These are phyloP conservation scores for Alexandromys oeconomus DNA, from an alignment of 2,797 vertebrate genomes.

Conservation along the genomic window DNA sequence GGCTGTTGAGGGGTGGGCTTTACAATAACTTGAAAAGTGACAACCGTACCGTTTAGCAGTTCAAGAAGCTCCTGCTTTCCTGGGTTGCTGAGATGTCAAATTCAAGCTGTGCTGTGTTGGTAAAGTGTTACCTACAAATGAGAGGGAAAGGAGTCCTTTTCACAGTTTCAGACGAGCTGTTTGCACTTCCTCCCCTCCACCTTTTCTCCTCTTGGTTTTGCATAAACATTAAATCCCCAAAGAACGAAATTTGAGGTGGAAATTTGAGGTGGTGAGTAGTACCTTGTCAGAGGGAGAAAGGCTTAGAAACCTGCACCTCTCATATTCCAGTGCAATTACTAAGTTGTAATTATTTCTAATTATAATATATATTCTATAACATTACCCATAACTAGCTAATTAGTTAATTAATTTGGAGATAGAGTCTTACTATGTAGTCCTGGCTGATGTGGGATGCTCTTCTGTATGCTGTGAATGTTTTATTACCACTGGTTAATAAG, in stretches of 20 bases:
- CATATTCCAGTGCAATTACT: neutral
- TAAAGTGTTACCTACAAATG: slow-evolving; percentile 49
- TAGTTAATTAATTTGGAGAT: neutral
- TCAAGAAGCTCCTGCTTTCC: slow-evolving; percentile 41
- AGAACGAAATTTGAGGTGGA: neutral
- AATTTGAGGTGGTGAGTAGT: neutral
- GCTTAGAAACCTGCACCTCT: neutral
- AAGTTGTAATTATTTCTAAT: neutral
- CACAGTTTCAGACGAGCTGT: slow-evolving; percentile 9
- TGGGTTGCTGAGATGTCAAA: slow-evolving; percentile 48
- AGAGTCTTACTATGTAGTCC: neutral
- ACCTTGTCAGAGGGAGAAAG: neutral
- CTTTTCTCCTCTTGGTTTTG: slow-evolving; percentile 40
- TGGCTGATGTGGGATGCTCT: neutral
- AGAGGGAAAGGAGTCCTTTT: neutral
- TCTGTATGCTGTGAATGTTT: too few species aligned
- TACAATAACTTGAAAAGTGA: slow-evolving; percentile 30
- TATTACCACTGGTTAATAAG: too few species aligned
- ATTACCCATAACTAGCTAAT: neutral
- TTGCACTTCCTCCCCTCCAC: neutral
- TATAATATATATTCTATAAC: neutral
- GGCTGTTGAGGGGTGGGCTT: neutral
- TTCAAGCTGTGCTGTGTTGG: slow-evolving; percentile 20
- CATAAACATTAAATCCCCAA: slow-evolving; percentile 36
- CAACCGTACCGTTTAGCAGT: slow-evolving; percentile 9